Base-by-base conservation (phyloP, 2,888 invertebrate species). In the Barypeithes pellucidus region DNA sequence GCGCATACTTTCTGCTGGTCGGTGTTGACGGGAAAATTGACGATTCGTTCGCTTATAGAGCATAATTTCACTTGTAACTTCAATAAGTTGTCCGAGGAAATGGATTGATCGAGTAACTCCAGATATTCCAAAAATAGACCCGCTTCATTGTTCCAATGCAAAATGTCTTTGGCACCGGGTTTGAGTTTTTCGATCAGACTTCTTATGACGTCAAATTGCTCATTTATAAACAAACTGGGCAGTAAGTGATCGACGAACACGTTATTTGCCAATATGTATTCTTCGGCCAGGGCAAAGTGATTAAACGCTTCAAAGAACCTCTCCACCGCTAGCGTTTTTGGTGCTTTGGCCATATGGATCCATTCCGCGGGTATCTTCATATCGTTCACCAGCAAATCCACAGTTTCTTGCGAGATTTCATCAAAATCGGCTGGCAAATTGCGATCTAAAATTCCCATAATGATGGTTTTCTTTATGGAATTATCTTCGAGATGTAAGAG, bases 261-360 rank as follows among this genome's bases (percentile, higher is more conserved):
- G 12, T 89, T 87, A 83, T 96, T 96, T 0, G 95, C 94, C 11
- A 90, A 88, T 78, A 91, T 91, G 93, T 93, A 95, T 12, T 92
- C 89, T 52, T 89, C 89, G 0, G 95, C 93, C 63, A 90, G 90
- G 0, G 92, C 88, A 47, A 94, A 87, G 82, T 93, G 93, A 83
- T 91, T 91, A 0, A 93, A 94, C 5, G 82, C 81, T 65, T 83
- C 82, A 59, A 81, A 81, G 54, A 81, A 76, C 78, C 82, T 78
- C 67, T 85, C 82, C 12, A 77, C 70, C 2, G 82, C 79, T 12
- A 81, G 65, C 0, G 88, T 87, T 80, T 87, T 87, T 7, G 87
- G 87, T 0, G 95, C 95, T 86, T 95, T 95, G 0, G 95, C 94
- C 75, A 90, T 86, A 80, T 93, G 91, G 66, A 97, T 88, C 95